phyloP scores from a whole-genome alignment of 2,797 vertebrate genomes.

The Hapalemur alaotrensis region DNA sequence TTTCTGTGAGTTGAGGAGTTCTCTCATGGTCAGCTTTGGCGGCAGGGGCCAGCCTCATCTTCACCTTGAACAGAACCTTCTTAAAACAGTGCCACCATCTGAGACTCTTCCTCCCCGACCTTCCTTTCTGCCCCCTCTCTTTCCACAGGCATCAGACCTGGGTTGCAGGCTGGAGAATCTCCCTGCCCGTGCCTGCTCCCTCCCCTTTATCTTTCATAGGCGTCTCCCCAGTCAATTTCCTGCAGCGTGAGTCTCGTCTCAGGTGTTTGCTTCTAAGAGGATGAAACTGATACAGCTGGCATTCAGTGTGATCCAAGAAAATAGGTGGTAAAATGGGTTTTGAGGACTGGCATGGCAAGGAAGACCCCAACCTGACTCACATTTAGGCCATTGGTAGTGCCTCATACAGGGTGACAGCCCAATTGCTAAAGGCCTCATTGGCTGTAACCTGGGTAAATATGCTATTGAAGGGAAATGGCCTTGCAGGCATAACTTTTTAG shows the following conservation, averaged over 20 bases:
- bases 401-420: background rate
- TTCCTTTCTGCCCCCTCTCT: background rate
- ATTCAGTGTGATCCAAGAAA: background rate
- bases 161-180: background rate
- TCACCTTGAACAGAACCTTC: background rate
- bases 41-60: background rate
- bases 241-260: background rate
- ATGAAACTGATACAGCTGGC: background rate
- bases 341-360: background rate
- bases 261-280: background rate
- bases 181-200: no score
- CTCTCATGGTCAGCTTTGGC: background rate
- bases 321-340: background rate
- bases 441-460: background rate
- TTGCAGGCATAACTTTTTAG: background rate
- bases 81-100: background rate
- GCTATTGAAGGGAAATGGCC: background rate
- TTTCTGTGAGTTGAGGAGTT: background rate
- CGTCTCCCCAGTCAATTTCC: background rate
- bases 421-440: background rate
- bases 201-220: background rate
- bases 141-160: background rate
- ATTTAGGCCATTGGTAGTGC: background rate
- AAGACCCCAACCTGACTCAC: background rate
- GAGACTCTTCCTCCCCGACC: background rate